Evolutionary conservation across 2,888 invertebrate genomes (phyloP), one percentile per base, ranked within the genome.

Genomic region (Thumatha senex): DNA sequence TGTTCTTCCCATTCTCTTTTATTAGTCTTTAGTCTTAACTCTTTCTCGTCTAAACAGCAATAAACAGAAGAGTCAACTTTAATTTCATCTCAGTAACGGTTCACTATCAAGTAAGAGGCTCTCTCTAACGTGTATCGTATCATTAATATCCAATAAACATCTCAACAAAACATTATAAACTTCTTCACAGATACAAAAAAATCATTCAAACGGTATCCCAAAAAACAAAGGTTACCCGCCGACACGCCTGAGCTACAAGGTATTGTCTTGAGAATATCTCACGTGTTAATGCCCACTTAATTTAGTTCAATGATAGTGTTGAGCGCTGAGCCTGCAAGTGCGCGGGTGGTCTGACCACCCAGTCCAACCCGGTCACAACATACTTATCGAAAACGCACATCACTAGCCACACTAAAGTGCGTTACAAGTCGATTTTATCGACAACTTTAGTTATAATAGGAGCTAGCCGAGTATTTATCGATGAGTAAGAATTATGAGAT

Each of bases 391-490:
- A 83, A 85, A 72, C 62, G 68, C 71, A 67, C 80, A 69, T 67
- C 82, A 76, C 81, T 80, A 81, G 74, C 74, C 72, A 76, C 77
- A 77, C 71, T 69, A 69, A 69, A 72, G 70, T 69, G 70, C 77
- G 77, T 72, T 79, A 77, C 81, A 80, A 74, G 80, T 84, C 76
- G 80, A 85, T 82, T 75, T 80, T 84, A 85, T 78, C 71, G 69
- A 78, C 46, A 58, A 74, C 71, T 74, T 82, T 83, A 84, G 85
- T 85, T 84, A 80, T 80, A 81, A 84, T 81, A 81, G 80, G 70
- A 75, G 71, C 71, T 67, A 71, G 71, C 74, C 72, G 68, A 67
- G 67, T 71, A 71, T 70, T 76, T 72, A 78, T 78, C 74, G 74
- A 77, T 80, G 73, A 64, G 59, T 61, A 65, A 72, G 74, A 70